Conservation (phyloP, 2,113 vertebrate species). For the Myodes glareolus region DNA sequence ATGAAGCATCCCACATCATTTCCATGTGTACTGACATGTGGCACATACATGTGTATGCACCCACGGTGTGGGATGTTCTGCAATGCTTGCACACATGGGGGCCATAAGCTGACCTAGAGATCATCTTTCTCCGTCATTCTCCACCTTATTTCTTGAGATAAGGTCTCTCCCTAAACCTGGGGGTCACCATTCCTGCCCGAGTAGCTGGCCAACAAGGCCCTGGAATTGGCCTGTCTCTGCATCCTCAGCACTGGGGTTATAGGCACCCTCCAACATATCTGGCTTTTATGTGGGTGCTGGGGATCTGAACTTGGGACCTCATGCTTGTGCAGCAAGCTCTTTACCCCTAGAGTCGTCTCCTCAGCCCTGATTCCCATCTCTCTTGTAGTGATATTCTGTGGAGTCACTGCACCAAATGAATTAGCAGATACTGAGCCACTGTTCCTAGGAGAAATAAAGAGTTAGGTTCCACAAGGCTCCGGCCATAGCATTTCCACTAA, state of each 20-base stretch:
- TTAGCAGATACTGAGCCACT: neutral
- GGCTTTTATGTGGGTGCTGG: neutral
- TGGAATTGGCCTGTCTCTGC: too few relatives aligned
- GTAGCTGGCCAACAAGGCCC: neutral
- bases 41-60: neutral
- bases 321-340: neutral
- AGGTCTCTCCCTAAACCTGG: too few relatives aligned
- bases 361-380: neutral
- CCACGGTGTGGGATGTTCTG: neutral
- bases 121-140: neutral
- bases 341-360: neutral
- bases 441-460: neutral
- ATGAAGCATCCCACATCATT: neutral
- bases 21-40: neutral
- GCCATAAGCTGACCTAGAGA: neutral
- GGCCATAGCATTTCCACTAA: slow-evolving; percentile 4
- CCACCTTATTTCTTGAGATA: neutral
- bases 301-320: neutral
- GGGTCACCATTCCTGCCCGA: neutral
- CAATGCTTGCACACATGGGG: neutral
- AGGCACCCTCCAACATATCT: neutral
- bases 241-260: neutral
- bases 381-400: neutral
- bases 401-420: neutral
- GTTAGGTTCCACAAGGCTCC: neutral